Percentiles rank a stretch among this genome's conserved stretches.
phyloP scores from a whole-genome alignment of 2,888 invertebrate species.

The Plebejus argus region DNA sequence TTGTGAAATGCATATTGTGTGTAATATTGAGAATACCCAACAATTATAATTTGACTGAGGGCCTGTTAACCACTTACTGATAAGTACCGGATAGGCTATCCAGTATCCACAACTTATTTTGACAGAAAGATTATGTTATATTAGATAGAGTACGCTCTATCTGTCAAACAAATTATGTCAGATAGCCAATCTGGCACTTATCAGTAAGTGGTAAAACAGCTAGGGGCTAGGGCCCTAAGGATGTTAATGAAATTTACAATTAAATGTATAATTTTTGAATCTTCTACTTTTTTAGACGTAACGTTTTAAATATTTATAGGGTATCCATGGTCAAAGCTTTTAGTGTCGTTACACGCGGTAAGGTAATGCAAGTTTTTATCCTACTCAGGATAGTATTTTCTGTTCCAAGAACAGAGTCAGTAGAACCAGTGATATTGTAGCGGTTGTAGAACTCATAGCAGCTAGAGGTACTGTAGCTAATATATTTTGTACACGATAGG shows the following conservation, averaged over 20 bases:
- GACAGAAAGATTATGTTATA: too few relatives aligned
- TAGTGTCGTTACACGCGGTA: neutral
- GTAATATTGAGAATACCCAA: too few relatives aligned
- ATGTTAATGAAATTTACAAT: neutral
- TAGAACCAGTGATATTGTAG: neutral
- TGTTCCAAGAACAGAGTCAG: neutral
- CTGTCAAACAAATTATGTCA: too few relatives aligned
- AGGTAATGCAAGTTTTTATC: neutral
- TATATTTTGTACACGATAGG: conserved; percentile 31
- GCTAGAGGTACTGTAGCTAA: conserved; percentile 7
- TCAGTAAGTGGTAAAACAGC: too few relatives aligned
- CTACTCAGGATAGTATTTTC: neutral
- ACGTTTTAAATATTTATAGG: neutral
- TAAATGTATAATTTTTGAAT: neutral
- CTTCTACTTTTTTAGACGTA: neutral
- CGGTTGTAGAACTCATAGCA: neutral
- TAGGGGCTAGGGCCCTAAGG: too few relatives aligned
- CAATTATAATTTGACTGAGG: too few relatives aligned
- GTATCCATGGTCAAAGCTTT: neutral
- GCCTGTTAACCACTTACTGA: too few relatives aligned
- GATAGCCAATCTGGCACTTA: too few relatives aligned
- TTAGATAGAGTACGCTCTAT: too few relatives aligned
- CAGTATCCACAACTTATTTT: too few relatives aligned
- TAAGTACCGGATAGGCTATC: too few relatives aligned
- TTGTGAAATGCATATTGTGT: too few relatives aligned